A percentile compares a stretch with the other conserved stretches of the same genome.
Evolutionary conservation across 2,888 invertebrate species (phyloP).

Genomic region (Drosophila mettleri): DNA sequence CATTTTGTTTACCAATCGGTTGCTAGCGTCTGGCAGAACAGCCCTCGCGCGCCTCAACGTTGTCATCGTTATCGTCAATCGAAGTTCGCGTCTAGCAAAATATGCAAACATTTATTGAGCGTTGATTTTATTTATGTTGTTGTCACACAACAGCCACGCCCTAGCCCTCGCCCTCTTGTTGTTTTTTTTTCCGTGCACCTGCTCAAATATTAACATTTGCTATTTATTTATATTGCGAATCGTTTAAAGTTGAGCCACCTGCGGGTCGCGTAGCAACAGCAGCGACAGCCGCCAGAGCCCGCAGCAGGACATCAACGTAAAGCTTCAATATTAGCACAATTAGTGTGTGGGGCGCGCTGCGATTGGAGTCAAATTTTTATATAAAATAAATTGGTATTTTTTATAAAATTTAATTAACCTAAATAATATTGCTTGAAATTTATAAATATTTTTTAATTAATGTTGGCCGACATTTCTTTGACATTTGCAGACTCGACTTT

Average conservation of each 20-base stretch:
- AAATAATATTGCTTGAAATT: constrained; percentile 2
- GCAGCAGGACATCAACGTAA: constrained; percentile 43
- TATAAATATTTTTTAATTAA: constrained; percentile 3
- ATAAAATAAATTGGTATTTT: constrained; percentile 68
- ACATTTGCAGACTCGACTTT: constrained; percentile 89
- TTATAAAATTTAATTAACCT: constrained; percentile 28
- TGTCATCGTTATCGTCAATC: constrained; percentile 66
- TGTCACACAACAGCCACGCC: constrained; percentile 29
- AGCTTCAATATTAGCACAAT: constrained; percentile 77
- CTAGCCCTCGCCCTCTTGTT: neutral
- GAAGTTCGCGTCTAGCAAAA: constrained; percentile 73
- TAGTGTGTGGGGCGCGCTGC: constrained; percentile 45
- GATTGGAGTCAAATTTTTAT: constrained; percentile 37
- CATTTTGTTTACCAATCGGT: constrained; percentile 56
- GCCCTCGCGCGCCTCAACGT: constrained; percentile 17
- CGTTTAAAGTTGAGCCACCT: constrained; percentile 79
- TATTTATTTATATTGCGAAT: constrained; percentile 75
- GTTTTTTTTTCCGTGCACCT: neutral
- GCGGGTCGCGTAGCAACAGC: constrained; percentile 40
- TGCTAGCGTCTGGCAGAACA: constrained; percentile 53
- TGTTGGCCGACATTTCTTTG: constrained; percentile 27
- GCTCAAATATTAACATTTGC: constrained; percentile 71
- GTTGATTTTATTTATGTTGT: constrained; percentile 78
- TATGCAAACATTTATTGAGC: constrained; percentile 80
- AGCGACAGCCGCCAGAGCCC: constrained; percentile 9